Percentiles rank a stretch among this genome's conserved stretches.
Conservation (phyloP, 2,113 vertebrate species). For the Chrysemys picta region DNA sequence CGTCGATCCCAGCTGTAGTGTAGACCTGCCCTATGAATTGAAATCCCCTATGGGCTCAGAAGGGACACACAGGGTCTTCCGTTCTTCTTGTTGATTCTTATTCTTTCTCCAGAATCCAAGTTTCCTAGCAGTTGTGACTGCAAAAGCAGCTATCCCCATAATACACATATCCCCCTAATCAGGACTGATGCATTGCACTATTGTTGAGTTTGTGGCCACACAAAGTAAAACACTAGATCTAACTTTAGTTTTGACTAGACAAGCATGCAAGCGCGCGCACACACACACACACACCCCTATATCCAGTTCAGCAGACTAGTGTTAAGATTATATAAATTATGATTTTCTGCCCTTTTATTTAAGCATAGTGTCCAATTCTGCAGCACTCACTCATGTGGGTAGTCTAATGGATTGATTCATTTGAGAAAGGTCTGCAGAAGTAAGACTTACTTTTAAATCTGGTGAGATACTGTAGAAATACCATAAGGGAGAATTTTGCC, state of each 20-base stretch:
- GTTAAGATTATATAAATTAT: background rate
- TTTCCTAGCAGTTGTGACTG: background rate
- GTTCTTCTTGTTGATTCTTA: background rate
- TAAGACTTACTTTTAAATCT: background rate
- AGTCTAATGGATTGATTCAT: background rate
- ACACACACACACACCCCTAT: background rate
- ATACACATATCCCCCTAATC: background rate
- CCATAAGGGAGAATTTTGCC: background rate
- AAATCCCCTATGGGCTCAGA: background rate
- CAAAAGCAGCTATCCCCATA: rapidly evolving
- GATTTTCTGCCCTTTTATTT: background rate
- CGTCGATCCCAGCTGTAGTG: no score
- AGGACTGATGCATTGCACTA: background rate
- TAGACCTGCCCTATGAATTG: no score
- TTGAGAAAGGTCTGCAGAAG: background rate
- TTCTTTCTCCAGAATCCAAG: background rate
- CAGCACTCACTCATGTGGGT: background rate
- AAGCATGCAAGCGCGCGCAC: background rate
- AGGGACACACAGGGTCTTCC: background rate
- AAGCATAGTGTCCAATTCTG: background rate
- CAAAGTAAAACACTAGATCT: background rate
- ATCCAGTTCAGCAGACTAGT: background rate
- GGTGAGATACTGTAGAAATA: background rate
- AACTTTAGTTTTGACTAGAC: background rate
- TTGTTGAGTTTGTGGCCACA: background rate